Evolutionary conservation across 2,113 vertebrate species (phyloP).

Genomic region (Chionomys nivalis): DNA sequence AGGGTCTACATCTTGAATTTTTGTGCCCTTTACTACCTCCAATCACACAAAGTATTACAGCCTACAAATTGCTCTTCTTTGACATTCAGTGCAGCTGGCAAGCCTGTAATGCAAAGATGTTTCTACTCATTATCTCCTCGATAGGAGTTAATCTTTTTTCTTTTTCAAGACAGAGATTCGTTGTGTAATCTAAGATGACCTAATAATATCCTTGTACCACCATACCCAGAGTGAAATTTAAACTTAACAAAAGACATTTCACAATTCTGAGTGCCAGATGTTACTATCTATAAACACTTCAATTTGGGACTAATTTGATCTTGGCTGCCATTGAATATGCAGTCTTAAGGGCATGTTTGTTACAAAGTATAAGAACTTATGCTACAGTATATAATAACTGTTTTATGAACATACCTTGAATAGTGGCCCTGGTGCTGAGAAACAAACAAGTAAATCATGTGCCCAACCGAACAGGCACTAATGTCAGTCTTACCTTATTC

Average conservation of each 20-base stretch:
- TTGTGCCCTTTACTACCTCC: neutral
- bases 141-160: neutral
- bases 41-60: neutral
- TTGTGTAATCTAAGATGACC: neutral
- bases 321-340: neutral
- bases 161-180: neutral
- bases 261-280: neutral
- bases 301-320: neutral
- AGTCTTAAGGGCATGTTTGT: neutral
- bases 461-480: neutral
- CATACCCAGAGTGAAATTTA: neutral
- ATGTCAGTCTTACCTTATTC: neutral
- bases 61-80: neutral
- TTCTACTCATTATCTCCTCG: neutral
- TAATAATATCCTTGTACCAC: neutral
- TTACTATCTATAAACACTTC: constrained; percentile 28
- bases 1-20: neutral
- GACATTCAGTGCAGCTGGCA: neutral
- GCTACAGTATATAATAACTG: neutral
- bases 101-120: constrained; percentile 12
- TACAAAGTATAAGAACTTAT: neutral
- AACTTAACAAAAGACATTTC: constrained; percentile 11
- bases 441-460: neutral
- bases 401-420: neutral
- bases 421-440: neutral